A percentile compares a stretch with the other conserved stretches of the same genome.
Conservation (phyloP, 2,113 vertebrate genomes). For the Ranitomeya variabilis region DNA sequence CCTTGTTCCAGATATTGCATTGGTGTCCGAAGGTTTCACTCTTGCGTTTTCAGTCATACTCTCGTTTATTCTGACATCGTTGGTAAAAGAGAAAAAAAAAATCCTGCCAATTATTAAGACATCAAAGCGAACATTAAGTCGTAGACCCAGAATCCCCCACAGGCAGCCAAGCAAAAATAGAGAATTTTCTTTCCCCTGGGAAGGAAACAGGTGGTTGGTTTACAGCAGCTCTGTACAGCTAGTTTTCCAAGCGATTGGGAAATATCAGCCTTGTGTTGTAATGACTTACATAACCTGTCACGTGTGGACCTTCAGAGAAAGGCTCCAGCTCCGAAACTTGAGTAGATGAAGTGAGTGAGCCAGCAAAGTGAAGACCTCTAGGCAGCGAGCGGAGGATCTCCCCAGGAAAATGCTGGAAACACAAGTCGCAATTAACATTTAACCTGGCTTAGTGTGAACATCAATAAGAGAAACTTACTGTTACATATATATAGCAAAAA, state of each 20-base stretch:
- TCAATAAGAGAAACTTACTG: not conserved
- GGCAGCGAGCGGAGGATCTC: not conserved
- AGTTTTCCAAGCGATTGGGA: not conserved
- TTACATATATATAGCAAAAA: not conserved
- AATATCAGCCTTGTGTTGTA: not conserved
- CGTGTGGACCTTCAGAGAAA: not conserved
- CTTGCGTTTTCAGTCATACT: not conserved
- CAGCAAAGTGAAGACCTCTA: not conserved
- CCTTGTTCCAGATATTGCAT: not conserved
- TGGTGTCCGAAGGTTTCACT: not conserved
- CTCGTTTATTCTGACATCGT: not conserved
- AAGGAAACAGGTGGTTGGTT: constrained; percentile 33
- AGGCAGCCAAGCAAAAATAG: constrained; percentile 19
- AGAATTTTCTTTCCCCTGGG: constrained; percentile 22
- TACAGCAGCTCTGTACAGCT: not conserved
- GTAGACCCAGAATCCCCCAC: constrained; percentile 22
- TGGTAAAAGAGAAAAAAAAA: not conserved
- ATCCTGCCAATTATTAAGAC: not conserved
- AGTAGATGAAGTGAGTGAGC: not conserved
- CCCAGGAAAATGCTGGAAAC: not conserved
- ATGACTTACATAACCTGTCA: constrained; percentile 16
- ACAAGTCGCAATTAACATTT: constrained; percentile 16
- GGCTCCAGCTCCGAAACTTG: not conserved
- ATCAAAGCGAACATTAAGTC: not conserved
- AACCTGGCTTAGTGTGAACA: not conserved